A percentile compares a stretch with the other conserved stretches of the same genome.
Evolutionary conservation across 2,888 invertebrate species (phyloP).

Genomic region (Eupithecia pulchellata): DNA sequence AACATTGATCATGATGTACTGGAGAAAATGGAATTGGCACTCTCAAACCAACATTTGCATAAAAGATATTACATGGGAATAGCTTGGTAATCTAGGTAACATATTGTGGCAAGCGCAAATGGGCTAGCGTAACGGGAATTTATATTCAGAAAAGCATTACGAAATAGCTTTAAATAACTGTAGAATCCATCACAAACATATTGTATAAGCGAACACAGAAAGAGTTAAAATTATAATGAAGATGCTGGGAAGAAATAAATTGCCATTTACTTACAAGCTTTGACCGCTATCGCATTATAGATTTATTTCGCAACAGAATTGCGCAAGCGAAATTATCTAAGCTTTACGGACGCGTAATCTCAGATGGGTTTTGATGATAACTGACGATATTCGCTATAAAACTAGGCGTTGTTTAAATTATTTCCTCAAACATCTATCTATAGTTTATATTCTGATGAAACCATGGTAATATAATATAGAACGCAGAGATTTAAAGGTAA

Average conservation of each 20-base stretch:
- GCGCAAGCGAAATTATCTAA: conserved; percentile 39
- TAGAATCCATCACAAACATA: conserved; percentile 42
- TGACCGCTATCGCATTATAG: conserved; percentile 45
- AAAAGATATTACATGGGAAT: conserved; percentile 63
- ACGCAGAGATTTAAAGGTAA: conserved; percentile 11
- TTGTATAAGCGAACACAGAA: conserved; percentile 30
- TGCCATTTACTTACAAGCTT: conserved; percentile 38
- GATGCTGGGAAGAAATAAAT: conserved; percentile 42
- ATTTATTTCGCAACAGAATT: conserved; percentile 46
- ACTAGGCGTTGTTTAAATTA: conserved; percentile 8
- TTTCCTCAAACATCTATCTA: neutral
- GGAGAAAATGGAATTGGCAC: conserved; percentile 64
- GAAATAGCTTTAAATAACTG: conserved; percentile 58
- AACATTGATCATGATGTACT: conserved; percentile 59
- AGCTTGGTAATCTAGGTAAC: conserved; percentile 70
- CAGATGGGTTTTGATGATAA: conserved; percentile 37
- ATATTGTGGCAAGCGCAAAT: conserved; percentile 69
- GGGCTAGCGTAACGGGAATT: conserved; percentile 72
- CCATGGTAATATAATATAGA: neutral
- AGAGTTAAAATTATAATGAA: conserved; percentile 35
- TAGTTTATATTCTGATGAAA: neutral
- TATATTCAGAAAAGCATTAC: conserved; percentile 60
- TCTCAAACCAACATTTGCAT: conserved; percentile 74
- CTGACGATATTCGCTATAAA: neutral
- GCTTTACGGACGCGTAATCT: conserved; percentile 42